Percentiles rank a stretch among this genome's conserved stretches.
Evolutionary conservation across 2,888 invertebrate genomes (phyloP).

Genomic region (Oscheius myriophilus): DNA sequence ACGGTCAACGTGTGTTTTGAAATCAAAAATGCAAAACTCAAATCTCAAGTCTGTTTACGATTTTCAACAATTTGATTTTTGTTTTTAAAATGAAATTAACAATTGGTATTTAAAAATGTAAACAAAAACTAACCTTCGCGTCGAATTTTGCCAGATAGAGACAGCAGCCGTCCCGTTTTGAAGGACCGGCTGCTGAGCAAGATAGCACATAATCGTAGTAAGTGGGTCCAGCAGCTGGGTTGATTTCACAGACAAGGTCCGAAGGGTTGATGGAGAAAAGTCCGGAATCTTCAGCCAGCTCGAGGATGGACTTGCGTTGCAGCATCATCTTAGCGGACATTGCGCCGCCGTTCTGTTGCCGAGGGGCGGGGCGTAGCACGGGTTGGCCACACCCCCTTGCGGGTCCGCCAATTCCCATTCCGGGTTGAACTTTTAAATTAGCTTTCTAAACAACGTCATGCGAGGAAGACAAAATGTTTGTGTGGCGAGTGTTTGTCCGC

Average conservation of each 20-base stretch:
- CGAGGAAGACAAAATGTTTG: neutral
- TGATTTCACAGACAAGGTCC: conserved; percentile 66
- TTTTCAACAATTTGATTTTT: neutral
- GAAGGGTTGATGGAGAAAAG: conserved; percentile 63
- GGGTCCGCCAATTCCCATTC: conserved; percentile 29
- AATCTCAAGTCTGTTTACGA: neutral
- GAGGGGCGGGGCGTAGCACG: conserved; percentile 18
- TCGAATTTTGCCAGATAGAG: conserved; percentile 66
- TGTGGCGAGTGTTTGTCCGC: neutral
- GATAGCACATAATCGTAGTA: conserved; percentile 68
- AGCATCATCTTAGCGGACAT: conserved; percentile 29
- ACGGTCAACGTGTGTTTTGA: too few species aligned
- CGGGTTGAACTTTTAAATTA: conserved; percentile 23
- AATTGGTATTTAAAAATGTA: neutral
- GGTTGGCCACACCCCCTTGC: conserved; percentile 28
- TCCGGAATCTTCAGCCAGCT: conserved; percentile 64
- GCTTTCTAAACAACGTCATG: conserved; percentile 16
- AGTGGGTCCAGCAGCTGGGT: conserved; percentile 48
- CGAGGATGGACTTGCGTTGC: conserved; percentile 62
- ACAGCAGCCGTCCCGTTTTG: conserved; percentile 30
- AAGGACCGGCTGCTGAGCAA: conserved; percentile 43
- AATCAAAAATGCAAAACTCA: too few species aligned
- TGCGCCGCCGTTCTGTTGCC: conserved; percentile 23
- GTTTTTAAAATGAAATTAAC: neutral
- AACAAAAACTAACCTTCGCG: conserved; percentile 28